Evolutionary conservation across 2,113 vertebrate species (phyloP).

Genomic region (Erinaceus europaeus): DNA sequence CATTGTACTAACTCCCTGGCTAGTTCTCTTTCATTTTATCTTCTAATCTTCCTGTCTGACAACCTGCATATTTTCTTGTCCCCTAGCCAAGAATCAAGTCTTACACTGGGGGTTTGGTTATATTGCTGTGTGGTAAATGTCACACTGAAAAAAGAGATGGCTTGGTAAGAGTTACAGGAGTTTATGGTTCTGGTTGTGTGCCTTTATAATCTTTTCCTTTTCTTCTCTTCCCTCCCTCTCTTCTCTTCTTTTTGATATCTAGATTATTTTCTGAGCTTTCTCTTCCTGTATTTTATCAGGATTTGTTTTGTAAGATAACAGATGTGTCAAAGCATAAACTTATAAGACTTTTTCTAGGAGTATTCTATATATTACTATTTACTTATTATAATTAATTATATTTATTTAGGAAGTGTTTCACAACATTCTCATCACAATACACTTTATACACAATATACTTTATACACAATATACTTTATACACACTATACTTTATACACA

Average conservation of each 20-base stretch:
- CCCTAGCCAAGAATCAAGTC: not conserved
- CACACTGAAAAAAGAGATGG: not conserved
- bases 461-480: too few species aligned
- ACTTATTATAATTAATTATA: too few species aligned
- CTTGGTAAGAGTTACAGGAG: too few species aligned
- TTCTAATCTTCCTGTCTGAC: not conserved
- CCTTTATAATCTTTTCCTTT: not conserved
- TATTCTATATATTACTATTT: not conserved
- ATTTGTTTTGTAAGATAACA: constrained; percentile 13
- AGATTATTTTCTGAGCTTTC: not conserved
- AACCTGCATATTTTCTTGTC: not conserved
- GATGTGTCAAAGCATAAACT: not conserved
- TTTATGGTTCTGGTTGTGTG: not conserved
- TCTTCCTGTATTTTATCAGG: not conserved
- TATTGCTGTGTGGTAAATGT: not conserved
- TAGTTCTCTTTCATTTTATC: not conserved
- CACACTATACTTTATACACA: too few species aligned
- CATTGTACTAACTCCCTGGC: too few species aligned
- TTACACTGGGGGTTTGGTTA: not conserved
- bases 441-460: too few species aligned
- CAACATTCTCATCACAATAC: too few species aligned
- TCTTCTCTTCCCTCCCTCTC: not conserved
- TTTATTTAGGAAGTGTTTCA: too few species aligned
- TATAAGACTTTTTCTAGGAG: not conserved
- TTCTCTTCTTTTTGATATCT: not conserved